Percentiles rank a stretch among this genome's conserved stretches.
These are phyloP conservation scores for Solenodon paradoxus DNA, from an alignment of 2,113 vertebrate species.

Conservation along the genomic window DNA sequence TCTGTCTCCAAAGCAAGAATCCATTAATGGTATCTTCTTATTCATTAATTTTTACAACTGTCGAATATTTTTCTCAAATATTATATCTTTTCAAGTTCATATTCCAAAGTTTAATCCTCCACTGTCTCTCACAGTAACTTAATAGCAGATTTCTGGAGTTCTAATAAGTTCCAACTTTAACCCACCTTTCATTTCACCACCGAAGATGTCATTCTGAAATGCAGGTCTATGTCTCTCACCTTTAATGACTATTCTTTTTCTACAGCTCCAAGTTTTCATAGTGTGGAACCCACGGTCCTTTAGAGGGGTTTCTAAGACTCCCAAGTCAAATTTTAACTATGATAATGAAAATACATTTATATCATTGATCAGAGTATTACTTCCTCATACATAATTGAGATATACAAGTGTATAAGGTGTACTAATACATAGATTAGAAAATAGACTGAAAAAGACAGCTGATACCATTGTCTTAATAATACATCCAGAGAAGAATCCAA, in stretches of 20 bases:
- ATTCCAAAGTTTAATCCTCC: no score
- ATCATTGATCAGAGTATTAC: neutral
- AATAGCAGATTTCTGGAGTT: neutral
- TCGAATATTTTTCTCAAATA: neutral
- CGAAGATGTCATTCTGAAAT: neutral
- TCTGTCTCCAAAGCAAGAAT: neutral
- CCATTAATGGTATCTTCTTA: neutral
- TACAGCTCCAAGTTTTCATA: neutral
- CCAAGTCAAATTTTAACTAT: constrained; percentile 11
- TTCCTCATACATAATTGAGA: neutral
- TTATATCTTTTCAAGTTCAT: neutral
- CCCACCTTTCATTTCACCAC: neutral
- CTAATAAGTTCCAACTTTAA: neutral
- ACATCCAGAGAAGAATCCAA: neutral
- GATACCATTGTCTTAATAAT: neutral
- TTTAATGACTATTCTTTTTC: neutral
- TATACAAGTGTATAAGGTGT: neutral
- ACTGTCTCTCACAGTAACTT: neutral
- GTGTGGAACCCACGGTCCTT: neutral
- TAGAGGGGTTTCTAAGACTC: neutral
- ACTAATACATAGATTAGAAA: neutral
- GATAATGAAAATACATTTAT: neutral
- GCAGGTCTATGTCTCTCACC: neutral
- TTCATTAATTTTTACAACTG: neutral
- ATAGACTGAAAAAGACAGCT: neutral